Conservation (phyloP, 1,140 invertebrate genomes). For the Thalassaphorura encarpata region DNA sequence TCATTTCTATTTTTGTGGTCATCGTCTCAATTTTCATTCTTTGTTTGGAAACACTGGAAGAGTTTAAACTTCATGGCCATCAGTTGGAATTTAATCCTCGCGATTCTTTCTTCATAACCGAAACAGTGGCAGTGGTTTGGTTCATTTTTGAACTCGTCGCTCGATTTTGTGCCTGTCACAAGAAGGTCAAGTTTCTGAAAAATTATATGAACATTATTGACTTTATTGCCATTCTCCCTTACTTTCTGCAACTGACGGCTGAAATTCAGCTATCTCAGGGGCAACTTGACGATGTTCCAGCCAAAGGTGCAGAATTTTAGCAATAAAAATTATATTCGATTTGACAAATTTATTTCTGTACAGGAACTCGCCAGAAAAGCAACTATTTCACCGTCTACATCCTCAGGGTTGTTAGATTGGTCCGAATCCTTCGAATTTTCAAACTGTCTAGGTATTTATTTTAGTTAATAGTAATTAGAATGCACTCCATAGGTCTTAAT, state of each 20-base stretch:
- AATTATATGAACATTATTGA: constrained; percentile 82
- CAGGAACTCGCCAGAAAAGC: neutral
- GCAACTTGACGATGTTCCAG: too few relatives aligned
- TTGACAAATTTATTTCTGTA: too few relatives aligned
- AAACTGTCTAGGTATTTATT: constrained; percentile 43
- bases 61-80: neutral
- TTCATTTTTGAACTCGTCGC: constrained; percentile 88
- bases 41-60: constrained; percentile 88
- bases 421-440: constrained; percentile 46
- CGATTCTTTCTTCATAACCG: constrained; percentile 71
- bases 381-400: constrained; percentile 41
- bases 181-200: constrained; percentile 60
- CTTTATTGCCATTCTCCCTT: too few relatives aligned
- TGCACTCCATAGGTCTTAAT: too few relatives aligned
- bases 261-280: too few relatives aligned
- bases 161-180: constrained; percentile 72
- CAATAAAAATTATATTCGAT: too few relatives aligned
- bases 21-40: constrained; percentile 85
- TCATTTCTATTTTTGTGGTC: constrained; percentile 85
- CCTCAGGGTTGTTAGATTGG: constrained; percentile 43
- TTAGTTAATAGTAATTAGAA: neutral
- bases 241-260: too few relatives aligned
- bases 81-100: neutral
- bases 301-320: too few relatives aligned
- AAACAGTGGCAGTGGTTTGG: constrained; percentile 92